phyloP scores from a whole-genome alignment of 1,140 invertebrate genomes.

The Tachypleus tridentatus region DNA sequence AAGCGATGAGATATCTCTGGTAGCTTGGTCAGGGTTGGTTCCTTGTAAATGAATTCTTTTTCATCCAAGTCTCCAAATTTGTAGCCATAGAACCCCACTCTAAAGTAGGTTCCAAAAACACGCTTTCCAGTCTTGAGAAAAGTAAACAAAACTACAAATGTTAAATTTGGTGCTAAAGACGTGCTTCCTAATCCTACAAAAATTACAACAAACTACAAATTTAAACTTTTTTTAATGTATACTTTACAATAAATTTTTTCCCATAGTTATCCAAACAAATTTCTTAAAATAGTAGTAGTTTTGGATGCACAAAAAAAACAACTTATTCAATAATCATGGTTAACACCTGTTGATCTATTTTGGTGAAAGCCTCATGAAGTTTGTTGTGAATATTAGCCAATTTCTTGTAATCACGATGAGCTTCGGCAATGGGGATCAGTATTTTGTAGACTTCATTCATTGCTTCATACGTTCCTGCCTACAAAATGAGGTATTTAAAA shows the following conservation, averaged over 20 bases:
- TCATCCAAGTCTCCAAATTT: slow-evolving; percentile 88
- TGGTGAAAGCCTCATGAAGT: slow-evolving; percentile 40
- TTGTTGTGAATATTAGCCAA: slow-evolving; percentile 77
- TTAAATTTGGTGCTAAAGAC: too few relatives aligned
- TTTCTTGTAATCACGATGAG: slow-evolving; percentile 83
- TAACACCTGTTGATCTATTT: slow-evolving; percentile 37
- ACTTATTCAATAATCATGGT: too few relatives aligned
- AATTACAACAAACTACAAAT: too few relatives aligned
- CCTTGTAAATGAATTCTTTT: slow-evolving; percentile 94
- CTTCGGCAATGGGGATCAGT: slow-evolving; percentile 79
- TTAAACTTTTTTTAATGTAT: not conserved
- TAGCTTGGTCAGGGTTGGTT: slow-evolving; percentile 88
- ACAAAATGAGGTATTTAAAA: not conserved
- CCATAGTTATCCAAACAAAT: not conserved
- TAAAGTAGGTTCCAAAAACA: slow-evolving; percentile 92
- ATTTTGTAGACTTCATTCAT: slow-evolving; percentile 91
- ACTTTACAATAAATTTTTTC: not conserved
- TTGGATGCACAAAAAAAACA: too few relatives aligned
- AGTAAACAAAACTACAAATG: slow-evolving; percentile 1
- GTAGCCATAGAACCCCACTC: slow-evolving; percentile 89
- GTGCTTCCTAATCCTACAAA: too few relatives aligned
- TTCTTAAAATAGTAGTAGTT: too few relatives aligned
- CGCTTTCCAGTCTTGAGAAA: slow-evolving; percentile 72
- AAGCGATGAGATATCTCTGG: slow-evolving; percentile 91
- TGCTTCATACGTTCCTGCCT: slow-evolving; percentile 89